These are phyloP conservation scores for Otus sunia DNA, from an alignment of 2,113 vertebrate species.

Conservation along the genomic window DNA sequence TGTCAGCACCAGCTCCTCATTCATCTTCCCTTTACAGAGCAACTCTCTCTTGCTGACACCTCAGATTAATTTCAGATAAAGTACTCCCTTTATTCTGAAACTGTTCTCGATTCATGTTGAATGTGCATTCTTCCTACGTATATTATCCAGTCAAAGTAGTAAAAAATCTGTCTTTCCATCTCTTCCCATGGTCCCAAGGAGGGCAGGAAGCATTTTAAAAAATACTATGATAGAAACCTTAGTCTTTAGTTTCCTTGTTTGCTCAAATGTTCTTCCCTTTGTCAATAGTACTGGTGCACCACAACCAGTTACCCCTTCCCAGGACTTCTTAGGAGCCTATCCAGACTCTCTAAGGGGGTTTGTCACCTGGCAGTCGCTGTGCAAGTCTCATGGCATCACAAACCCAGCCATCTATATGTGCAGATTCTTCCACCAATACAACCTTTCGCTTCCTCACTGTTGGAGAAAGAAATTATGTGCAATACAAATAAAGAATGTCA, in stretches of 20 bases:
- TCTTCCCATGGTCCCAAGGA: not conserved
- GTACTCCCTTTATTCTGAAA: not conserved
- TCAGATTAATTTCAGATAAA: not conserved
- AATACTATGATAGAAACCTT: not conserved
- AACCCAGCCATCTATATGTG: not conserved
- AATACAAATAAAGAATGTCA: not conserved
- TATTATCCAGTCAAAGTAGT: not conserved
- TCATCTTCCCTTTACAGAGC: not conserved
- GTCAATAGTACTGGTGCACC: not conserved
- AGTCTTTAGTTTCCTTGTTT: not conserved
- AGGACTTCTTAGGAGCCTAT: not conserved
- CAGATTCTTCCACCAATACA: not conserved
- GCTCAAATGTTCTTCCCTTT: not conserved
- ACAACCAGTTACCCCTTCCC: not conserved
- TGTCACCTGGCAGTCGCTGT: not conserved
- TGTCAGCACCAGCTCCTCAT: not conserved
- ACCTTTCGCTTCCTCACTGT: not conserved
- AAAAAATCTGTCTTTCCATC: not conserved
- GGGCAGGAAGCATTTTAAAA: not conserved
- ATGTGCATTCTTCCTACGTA: not conserved
- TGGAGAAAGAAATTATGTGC: not conserved
- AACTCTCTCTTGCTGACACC: not conserved
- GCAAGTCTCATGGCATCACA: not conserved
- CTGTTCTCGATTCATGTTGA: not conserved
- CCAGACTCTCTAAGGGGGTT: not conserved